Evolutionary conservation across 2,888 invertebrate genomes (phyloP).

Genomic region (Aquatica leii): DNA sequence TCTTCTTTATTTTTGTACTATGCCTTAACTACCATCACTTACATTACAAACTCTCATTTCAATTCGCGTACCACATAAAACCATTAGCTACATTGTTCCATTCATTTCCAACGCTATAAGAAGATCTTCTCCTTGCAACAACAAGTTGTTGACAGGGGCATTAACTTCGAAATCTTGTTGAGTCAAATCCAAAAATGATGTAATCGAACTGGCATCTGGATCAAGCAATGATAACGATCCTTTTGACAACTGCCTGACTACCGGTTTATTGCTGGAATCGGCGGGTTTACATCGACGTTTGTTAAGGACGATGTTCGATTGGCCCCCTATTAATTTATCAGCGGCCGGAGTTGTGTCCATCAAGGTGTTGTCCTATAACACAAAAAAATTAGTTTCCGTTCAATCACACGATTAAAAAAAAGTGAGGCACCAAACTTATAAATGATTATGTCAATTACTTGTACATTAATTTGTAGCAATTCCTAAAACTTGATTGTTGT

Average conservation of each 20-base stretch:
- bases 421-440: no score
- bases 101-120: slow-evolving; percentile 61
- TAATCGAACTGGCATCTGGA: slow-evolving; percentile 57
- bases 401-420: no score
- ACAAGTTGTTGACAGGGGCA: slow-evolving; percentile 60
- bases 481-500: no score
- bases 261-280: slow-evolving; percentile 16
- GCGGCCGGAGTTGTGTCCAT: slow-evolving; percentile 17
- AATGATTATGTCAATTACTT: no score
- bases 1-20: slow-evolving; percentile 17
- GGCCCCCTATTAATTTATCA: slow-evolving; percentile 19
- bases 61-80: slow-evolving; percentile 18
- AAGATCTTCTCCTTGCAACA: slow-evolving; percentile 63
- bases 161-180: slow-evolving; percentile 66
- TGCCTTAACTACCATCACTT: slow-evolving; percentile 5
- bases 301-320: slow-evolving; percentile 21
- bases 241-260: slow-evolving; percentile 39
- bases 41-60: slow-evolving; percentile 37
- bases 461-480: no score
- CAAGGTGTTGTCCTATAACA: slow-evolving; percentile 32
- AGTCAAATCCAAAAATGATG: slow-evolving; percentile 62
- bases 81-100: slow-evolving; percentile 53
- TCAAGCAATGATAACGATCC: slow-evolving; percentile 59
- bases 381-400: not conserved
- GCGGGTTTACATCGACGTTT: slow-evolving; percentile 36